These are phyloP conservation scores for Sebastes taczanowskii DNA, from an alignment of 2,797 vertebrate genomes.

Conservation along the genomic window DNA sequence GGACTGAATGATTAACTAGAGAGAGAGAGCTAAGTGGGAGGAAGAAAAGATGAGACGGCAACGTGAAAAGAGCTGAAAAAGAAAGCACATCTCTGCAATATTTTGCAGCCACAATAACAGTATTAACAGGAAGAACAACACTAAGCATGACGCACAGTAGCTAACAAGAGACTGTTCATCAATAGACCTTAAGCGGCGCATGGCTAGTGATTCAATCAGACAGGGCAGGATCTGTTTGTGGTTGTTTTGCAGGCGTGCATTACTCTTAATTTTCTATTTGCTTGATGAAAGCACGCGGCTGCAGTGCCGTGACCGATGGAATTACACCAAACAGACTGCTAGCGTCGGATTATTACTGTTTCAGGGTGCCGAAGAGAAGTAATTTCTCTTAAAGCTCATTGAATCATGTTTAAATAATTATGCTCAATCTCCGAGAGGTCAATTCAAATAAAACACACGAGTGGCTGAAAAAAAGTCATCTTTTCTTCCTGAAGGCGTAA, in stretches of 20 bases:
- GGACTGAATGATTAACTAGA: conserved; percentile 60
- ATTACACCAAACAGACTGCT: conserved; percentile 60
- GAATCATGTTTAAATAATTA: conserved; percentile 67
- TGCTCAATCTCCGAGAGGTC: conserved; percentile 62
- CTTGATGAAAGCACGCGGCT: conserved; percentile 62
- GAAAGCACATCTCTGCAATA: conserved; percentile 70
- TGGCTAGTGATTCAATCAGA: conserved; percentile 57
- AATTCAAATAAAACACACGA: conserved; percentile 48
- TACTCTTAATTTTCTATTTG: conserved; percentile 66
- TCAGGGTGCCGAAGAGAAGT: conserved; percentile 52
- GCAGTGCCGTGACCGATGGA: conserved; percentile 55
- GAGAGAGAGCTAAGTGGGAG: not conserved
- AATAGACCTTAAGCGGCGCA: conserved; percentile 37
- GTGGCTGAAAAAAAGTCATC: conserved; percentile 41
- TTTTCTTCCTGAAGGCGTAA: conserved; percentile 44
- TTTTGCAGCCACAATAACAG: conserved; percentile 40
- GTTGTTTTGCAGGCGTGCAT: conserved; percentile 57
- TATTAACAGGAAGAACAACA: conserved; percentile 44
- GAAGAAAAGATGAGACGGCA: conserved; percentile 14
- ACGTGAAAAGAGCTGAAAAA: conserved; percentile 27
- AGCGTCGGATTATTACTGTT: conserved; percentile 47
- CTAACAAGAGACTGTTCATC: conserved; percentile 56
- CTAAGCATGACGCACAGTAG: conserved; percentile 19
- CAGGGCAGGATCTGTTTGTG: conserved; percentile 39
- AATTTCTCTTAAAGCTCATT: conserved; percentile 61